phyloP scores from a whole-genome alignment of 1,140 invertebrate genomes.

The Bacillus rossius region DNA sequence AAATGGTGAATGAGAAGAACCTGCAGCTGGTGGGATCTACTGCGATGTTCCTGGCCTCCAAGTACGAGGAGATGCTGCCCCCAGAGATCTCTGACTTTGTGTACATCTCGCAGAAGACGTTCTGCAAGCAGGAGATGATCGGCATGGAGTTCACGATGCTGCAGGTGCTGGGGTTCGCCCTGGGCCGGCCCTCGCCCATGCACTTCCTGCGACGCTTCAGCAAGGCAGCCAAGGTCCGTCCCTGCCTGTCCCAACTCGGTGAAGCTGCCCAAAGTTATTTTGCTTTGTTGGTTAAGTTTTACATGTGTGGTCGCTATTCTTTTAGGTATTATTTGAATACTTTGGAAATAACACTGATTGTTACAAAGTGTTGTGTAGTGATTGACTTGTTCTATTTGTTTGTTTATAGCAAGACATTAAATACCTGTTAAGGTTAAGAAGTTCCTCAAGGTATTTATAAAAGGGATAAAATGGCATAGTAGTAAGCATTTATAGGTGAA shows the following conservation, averaged over 20 bases:
- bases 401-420: neutral
- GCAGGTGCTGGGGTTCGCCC: conserved; percentile 66
- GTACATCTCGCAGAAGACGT: conserved; percentile 88
- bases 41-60: conserved; percentile 87
- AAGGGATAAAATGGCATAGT: no score
- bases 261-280: neutral
- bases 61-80: conserved; percentile 93
- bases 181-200: conserved; percentile 79
- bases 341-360: no score
- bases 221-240: conserved; percentile 45
- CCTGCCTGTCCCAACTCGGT: no score
- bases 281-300: neutral
- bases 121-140: conserved; percentile 70
- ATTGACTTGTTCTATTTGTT: neutral
- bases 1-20: conserved; percentile 55
- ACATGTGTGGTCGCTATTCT: neutral
- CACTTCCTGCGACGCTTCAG: conserved; percentile 82
- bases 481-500: no score
- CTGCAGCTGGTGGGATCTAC: conserved; percentile 90
- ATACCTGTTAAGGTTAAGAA: no score
- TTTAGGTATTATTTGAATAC: no score
- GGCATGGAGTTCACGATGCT: conserved; percentile 82
- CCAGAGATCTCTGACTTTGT: conserved; percentile 88
- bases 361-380: neutral
- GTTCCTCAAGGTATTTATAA: no score